Evolutionary conservation across 2,888 invertebrate species (phyloP), one percentile per base, ranked within the genome.

Genomic region (Drosophila merina): DNA sequence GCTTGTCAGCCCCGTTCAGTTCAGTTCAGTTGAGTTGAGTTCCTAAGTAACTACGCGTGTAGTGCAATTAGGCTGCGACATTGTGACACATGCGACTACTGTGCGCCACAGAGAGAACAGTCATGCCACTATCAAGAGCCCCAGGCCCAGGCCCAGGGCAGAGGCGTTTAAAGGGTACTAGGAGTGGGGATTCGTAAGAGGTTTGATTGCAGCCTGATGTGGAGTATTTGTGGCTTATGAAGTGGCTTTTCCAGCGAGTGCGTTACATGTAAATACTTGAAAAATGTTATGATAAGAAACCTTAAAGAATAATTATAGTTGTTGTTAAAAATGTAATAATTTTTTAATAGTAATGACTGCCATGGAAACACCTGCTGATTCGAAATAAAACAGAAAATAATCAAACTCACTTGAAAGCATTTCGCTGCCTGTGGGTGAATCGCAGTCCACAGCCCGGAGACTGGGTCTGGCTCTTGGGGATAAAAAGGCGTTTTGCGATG

Each of bases 61-160:
- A 78, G 62, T 78, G 81, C 88, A 87, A 81, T 87, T 87, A 87
- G 88, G 68, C 56, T 69, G 67, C 68, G 79, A 86, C 74, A 76
- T 77, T 72, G 77, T 76, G 80, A 74, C 75, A 80, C 64, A 63
- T 71, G 73, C 66, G 79, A 87, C 87, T 87, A 88, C 85, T 72
- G 88, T 83, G 74, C 71, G 72, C 48, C 59, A 9, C 66, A 48
- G 68, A 36, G 68, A 36, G 30, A 76, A 62, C 67, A 72, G 49
- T 68, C 67, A 59, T 40, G 58, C 31, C 44, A 38, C 59, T 14
- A 28, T 42, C 48, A 62, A 62, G 63, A 48, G 63, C n/a, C 40
- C 4, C 9, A 50, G 55, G 12, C 40, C 4, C 9, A 50, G 55
- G 12, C 49, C 51, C 42, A 47, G 57, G 57, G 40, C 57, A 58